A percentile compares a stretch with the other conserved stretches of the same genome.
These are phyloP conservation scores for Felis catus DNA, from an alignment of 2,113 vertebrate species.

Conservation along the genomic window DNA sequence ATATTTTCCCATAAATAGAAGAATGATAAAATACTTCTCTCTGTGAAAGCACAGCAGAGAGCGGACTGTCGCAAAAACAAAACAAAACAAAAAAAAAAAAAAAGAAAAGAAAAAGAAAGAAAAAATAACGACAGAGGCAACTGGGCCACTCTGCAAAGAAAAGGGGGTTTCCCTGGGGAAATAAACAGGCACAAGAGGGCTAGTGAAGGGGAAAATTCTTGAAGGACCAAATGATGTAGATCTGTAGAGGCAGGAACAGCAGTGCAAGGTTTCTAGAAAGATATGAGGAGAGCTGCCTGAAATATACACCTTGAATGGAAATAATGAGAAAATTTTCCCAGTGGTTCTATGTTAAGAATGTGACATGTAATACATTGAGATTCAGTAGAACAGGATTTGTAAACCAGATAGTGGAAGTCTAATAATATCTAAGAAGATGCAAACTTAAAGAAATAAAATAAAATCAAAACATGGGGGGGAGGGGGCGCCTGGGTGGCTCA, in stretches of 20 bases:
- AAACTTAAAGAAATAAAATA: background rate
- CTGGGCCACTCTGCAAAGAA: background rate
- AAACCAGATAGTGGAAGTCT: background rate
- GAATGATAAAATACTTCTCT: background rate
- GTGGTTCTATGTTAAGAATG: background rate
- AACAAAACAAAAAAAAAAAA: background rate
- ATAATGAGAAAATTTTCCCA: background rate
- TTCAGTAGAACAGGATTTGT: background rate
- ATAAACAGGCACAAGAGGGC: background rate
- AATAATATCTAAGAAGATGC: background rate
- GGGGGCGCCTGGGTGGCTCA: no score
- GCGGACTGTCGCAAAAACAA: background rate
- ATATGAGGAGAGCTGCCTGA: background rate
- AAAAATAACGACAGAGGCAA: background rate
- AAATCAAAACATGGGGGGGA: no score
- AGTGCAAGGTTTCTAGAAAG: background rate
- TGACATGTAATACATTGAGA: background rate
- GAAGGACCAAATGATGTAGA: background rate
- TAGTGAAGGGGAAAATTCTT: background rate
- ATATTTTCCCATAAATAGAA: background rate
- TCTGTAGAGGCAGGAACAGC: background rate
- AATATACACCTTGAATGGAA: background rate
- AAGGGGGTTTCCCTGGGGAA: background rate
- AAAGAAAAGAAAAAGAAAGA: no score
- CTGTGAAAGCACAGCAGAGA: background rate